Evolutionary conservation across 1,140 invertebrate genomes (phyloP), one percentile per base, ranked within the genome.

Genomic region (Lucilia sericata): DNA sequence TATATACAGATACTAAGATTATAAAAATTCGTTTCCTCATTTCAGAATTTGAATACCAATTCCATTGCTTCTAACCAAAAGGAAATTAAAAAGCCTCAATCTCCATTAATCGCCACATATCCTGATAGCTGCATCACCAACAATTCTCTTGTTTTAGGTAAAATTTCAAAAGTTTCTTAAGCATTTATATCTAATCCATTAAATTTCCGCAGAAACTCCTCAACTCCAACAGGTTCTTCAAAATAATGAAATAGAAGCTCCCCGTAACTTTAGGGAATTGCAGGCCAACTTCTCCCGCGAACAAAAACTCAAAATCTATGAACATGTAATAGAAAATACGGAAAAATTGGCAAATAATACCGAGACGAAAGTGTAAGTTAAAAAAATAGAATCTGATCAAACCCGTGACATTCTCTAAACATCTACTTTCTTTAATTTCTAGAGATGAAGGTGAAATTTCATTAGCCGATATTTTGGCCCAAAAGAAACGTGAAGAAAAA

Each of bases 271-370:
- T 47, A 74, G 49, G 14, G 86, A 87, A n/a, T 60, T 88, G 10
- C 88, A 89, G 25, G 5, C 65, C 0, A 84, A 82, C n/a, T 87
- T 86, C 10, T 86, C 42, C 4, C 36, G 85, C 1, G 12, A 74
- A 2, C 76, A 90, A 14, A 85, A 86, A 82, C 83, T 90, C 1
- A 74, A 85, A 0, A 80, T 90, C 19, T 90, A 90, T 36, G 84
- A 90, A 65, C 84, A 88, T 80, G 86, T 89, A 4, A 8, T 88
- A 1, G 25, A 85, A 30, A 65, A 83, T 2, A 88, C 85, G 2
- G 83, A 84, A 51, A 84, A 84, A 36, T 51, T 85, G 3, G 84
- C 85, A 19, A 84, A 84, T 60, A 76, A 19, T 65, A 17, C 51
- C 2, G 82, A 75, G 12, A 34, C 82, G 13, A 25, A 83, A 70